A percentile compares a stretch with the other conserved stretches of the same genome.
Conservation (phyloP, 2,113 vertebrate species). For the Taurulus bubalis region DNA sequence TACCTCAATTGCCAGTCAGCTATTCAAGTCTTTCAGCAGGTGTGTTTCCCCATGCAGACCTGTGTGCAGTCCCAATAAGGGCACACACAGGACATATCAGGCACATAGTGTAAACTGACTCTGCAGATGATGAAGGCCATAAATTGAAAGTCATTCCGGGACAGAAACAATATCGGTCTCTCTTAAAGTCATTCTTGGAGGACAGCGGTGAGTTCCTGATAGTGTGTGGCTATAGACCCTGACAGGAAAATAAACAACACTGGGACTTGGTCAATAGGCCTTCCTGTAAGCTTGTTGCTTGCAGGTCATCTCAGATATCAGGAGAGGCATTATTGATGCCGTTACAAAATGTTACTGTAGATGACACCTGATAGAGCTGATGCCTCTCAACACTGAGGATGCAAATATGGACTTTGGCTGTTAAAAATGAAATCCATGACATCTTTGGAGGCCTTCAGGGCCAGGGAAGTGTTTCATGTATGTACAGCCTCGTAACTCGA, state of each 20-base stretch:
- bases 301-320: conserved; percentile 78
- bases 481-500: conserved; percentile 17
- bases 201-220: conserved; percentile 72
- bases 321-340: conserved; percentile 74
- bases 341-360: conserved; percentile 59
- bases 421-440: conserved; percentile 49
- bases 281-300: conserved; percentile 83
- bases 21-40: conserved; percentile 6
- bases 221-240: conserved; percentile 70
- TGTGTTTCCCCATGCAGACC: background rate
- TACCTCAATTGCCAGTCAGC: conserved; percentile 37
- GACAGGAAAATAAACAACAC: conserved; percentile 78
- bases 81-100: conserved; percentile 15
- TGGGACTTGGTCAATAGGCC: conserved; percentile 78
- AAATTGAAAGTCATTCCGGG: conserved; percentile 57
- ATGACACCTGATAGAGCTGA: conserved; percentile 73
- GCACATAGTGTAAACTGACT: conserved; percentile 39
- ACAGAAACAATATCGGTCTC: conserved; percentile 71
- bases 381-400: conserved; percentile 40
- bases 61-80: background rate
- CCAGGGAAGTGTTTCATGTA: conserved; percentile 41
- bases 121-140: conserved; percentile 27
- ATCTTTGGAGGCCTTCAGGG: conserved; percentile 46
- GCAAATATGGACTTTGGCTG: conserved; percentile 11
- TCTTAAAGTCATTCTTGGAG: conserved; percentile 47